phyloP scores from a whole-genome alignment of 1,140 invertebrate genomes.

The Gonatopus flavifemur region DNA sequence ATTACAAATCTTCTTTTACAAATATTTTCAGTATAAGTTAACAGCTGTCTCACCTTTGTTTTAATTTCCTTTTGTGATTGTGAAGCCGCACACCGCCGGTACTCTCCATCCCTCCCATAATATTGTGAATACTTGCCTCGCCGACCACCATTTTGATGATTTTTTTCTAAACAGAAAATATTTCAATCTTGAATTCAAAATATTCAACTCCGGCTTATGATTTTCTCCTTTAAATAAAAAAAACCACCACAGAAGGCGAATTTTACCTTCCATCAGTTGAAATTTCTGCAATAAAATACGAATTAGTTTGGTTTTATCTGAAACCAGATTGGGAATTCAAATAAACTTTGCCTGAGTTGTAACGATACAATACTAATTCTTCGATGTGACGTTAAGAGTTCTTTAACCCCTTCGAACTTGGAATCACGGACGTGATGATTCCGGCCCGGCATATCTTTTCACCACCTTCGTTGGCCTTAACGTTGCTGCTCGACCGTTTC shows the following conservation, averaged over 20 bases:
- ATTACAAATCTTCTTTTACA: neutral
- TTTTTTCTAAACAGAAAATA: slow-evolving; percentile 29
- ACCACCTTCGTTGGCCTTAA: no score
- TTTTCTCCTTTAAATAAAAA: neutral
- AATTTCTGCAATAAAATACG: no score
- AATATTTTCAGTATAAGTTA: no score
- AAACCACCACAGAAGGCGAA: neutral
- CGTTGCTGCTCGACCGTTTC: no score
- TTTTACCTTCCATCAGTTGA: neutral
- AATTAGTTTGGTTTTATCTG: neutral
- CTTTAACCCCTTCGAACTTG: neutral
- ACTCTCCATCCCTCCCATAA: slow-evolving; percentile 83
- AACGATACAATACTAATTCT: neutral
- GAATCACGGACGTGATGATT: neutral
- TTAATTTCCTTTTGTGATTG: slow-evolving; percentile 78
- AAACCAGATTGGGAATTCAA: neutral
- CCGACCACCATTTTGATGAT: slow-evolving; percentile 71
- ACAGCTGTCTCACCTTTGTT: slow-evolving; percentile 69
- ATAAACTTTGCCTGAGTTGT: neutral
- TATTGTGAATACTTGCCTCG: slow-evolving; percentile 74
- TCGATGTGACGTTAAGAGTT: neutral
- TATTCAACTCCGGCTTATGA: neutral
- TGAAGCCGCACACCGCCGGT: slow-evolving; percentile 77
- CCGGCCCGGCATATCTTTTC: no score
- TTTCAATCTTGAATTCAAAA: slow-evolving; percentile 6